A percentile compares a stretch with the other conserved stretches of the same genome.
phyloP scores from a whole-genome alignment of 1,140 invertebrate genomes.

The Ceratina australensis region DNA sequence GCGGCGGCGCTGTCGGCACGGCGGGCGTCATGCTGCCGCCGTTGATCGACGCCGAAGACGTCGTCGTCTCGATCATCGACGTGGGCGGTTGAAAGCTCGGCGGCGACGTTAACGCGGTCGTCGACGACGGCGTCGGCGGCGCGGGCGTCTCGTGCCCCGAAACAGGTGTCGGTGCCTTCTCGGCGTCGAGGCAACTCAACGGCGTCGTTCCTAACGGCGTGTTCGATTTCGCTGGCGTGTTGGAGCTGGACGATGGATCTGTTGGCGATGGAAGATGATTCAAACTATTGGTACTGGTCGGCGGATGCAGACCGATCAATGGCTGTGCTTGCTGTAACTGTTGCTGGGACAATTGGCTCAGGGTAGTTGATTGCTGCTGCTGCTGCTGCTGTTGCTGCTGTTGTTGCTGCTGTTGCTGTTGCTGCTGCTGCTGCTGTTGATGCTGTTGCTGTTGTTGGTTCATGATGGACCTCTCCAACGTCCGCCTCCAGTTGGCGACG shows the following conservation, averaged over 20 bases:
- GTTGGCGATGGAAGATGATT: slow-evolving; percentile 79
- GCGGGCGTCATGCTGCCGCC: slow-evolving; percentile 55
- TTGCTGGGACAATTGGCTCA: slow-evolving; percentile 61
- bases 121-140: slow-evolving; percentile 76
- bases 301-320: slow-evolving; percentile 65
- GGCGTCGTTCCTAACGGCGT: slow-evolving; percentile 71
- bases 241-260: slow-evolving; percentile 74
- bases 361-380: slow-evolving; percentile 50
- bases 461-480: slow-evolving; percentile 84
- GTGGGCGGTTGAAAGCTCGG: slow-evolving; percentile 63
- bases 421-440: slow-evolving; percentile 77
- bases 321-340: slow-evolving; percentile 64
- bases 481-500: slow-evolving; percentile 88
- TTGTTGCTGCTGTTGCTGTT: slow-evolving; percentile 67
- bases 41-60: slow-evolving; percentile 55
- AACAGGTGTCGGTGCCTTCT: slow-evolving; percentile 76
- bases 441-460: slow-evolving; percentile 78
- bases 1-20: slow-evolving; percentile 70
- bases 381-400: slow-evolving; percentile 64
- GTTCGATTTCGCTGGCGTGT: slow-evolving; percentile 73
- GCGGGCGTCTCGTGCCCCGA: slow-evolving; percentile 76
- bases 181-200: slow-evolving; percentile 69
- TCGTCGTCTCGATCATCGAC: slow-evolving; percentile 63
- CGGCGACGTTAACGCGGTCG: slow-evolving; percentile 73
- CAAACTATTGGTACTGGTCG: slow-evolving; percentile 71